phyloP scores from a whole-genome alignment of 2,113 vertebrate species.

The Daubentonia madagascariensis region DNA sequence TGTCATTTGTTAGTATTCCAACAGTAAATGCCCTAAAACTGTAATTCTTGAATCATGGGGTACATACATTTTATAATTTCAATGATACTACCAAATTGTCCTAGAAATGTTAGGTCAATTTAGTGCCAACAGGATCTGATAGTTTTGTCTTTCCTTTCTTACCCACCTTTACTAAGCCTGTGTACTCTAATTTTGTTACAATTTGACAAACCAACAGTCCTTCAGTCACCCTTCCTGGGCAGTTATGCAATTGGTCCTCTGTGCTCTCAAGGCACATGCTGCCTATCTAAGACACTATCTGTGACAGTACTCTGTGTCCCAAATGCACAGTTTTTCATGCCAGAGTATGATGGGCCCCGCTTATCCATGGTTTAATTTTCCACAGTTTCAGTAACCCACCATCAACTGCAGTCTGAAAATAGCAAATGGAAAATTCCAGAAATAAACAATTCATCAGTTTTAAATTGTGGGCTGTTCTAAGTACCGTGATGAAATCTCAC shows the following conservation, averaged over 20 bases:
- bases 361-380: no score
- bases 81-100: background rate
- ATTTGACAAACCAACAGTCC: background rate
- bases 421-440: no score
- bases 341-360: no score
- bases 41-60: background rate
- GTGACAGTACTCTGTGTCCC: background rate
- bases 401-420: no score
- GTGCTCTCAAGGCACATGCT: background rate
- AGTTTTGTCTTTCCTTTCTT: background rate
- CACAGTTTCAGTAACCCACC: no score
- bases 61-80: background rate
- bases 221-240: background rate
- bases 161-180: background rate
- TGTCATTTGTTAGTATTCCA: background rate
- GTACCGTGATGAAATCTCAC: no score
- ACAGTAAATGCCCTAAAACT: background rate
- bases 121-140: no score
- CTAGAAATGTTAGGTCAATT: background rate
- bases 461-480: no score
- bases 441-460: no score
- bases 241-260: background rate
- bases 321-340: background rate
- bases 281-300: background rate
- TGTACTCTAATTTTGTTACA: background rate